phyloP scores from a whole-genome alignment of 2,888 invertebrate genomes.

The Hirtodrosophila confusa region DNA sequence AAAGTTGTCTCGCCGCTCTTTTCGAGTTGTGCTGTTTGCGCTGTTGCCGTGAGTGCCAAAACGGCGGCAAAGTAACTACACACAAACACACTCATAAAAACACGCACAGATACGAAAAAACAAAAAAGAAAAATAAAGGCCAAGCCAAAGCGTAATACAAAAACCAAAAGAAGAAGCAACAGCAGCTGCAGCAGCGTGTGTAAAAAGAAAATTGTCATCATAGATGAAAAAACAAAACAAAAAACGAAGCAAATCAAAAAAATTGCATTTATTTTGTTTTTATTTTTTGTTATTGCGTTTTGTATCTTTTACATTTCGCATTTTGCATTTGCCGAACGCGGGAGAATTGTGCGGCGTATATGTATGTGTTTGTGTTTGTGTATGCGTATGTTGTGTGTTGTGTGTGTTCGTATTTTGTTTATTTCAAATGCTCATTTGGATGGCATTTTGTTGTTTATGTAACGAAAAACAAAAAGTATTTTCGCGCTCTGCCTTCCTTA shows the following conservation, averaged over 20 bases:
- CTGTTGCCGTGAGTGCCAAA: conserved; percentile 74
- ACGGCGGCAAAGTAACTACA: conserved; percentile 77
- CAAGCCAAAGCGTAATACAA: conserved; percentile 54
- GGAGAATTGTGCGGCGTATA: conserved; percentile 22
- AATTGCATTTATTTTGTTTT: conserved; percentile 8
- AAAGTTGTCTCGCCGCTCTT: conserved; percentile 63
- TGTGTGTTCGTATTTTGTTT: conserved; percentile 47
- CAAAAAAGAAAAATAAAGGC: conserved; percentile 53
- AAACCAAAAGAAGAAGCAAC: conserved; percentile 62
- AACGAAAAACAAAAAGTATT: conserved; percentile 31
- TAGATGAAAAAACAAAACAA: conserved; percentile 28
- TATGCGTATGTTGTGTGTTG: conserved; percentile 7
- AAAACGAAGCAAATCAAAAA: conserved; percentile 16
- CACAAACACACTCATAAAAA: conserved; percentile 26
- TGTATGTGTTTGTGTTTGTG: conserved; percentile 8
- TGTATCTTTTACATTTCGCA: conserved; percentile 15
- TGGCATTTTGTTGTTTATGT: conserved; percentile 52
- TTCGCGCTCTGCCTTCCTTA: conserved; percentile 10
- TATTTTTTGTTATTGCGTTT: conserved; percentile 15
- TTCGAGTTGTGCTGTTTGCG: conserved; percentile 54
- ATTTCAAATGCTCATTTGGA: conserved; percentile 33
- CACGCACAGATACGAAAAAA: conserved; percentile 31
- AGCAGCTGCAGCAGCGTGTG: conserved; percentile 46
- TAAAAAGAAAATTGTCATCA: conserved; percentile 26
- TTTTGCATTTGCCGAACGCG: conserved; percentile 36